Evolutionary conservation across 2,888 invertebrate genomes (phyloP).

Genomic region (Chymomyza amoena): DNA sequence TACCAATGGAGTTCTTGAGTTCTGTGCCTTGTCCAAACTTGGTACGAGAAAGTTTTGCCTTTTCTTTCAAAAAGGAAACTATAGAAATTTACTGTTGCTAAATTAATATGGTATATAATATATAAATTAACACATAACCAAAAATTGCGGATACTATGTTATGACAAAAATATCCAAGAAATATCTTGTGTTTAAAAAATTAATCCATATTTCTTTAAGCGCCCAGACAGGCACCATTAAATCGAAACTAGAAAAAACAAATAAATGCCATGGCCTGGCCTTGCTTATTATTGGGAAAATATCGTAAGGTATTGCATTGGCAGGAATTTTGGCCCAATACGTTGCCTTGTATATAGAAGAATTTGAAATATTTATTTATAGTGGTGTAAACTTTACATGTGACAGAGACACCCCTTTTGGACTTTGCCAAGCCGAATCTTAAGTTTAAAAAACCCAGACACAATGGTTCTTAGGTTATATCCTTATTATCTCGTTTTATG

Average conservation of each 20-base stretch:
- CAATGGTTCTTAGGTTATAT: too few species aligned
- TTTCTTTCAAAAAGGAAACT: conserved; percentile 28
- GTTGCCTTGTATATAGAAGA: conserved; percentile 32
- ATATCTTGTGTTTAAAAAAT: not conserved
- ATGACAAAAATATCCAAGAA: not conserved
- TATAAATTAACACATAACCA: too few species aligned
- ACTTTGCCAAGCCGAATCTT: too few species aligned
- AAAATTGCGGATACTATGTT: not conserved
- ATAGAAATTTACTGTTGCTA: not conserved
- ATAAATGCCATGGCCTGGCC: not conserved
- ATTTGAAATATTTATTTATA: conserved; percentile 23
- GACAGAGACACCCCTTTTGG: too few species aligned
- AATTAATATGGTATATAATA: not conserved
- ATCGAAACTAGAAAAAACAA: not conserved
- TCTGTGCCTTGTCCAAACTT: conserved; percentile 26
- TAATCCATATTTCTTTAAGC: not conserved
- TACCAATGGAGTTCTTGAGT: conserved; percentile 36
- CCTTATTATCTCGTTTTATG: too few species aligned
- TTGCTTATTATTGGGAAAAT: not conserved
- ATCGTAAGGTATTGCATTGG: conserved; percentile 24
- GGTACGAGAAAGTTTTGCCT: conserved; percentile 36
- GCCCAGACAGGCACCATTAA: conserved; percentile 3
- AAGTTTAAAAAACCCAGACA: too few species aligned
- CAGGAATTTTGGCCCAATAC: conserved; percentile 25
- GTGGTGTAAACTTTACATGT: too few species aligned